Percentiles rank a stretch among this genome's conserved stretches.
Evolutionary conservation across 2,113 vertebrate genomes (phyloP).

Genomic region (Neodon shergylaensis): DNA sequence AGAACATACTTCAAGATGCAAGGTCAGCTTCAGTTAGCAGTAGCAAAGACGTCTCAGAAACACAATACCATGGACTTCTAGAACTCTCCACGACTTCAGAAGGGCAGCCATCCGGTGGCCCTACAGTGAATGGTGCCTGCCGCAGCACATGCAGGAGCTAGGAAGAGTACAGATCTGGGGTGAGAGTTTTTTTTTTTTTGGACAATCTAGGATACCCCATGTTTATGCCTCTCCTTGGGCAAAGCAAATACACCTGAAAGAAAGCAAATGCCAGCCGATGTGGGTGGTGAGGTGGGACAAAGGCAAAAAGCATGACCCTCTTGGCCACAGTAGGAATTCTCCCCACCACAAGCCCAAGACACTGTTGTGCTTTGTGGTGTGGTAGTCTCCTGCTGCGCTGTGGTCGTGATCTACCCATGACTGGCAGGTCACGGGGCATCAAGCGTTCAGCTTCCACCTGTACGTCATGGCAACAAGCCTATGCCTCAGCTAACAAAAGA

Average conservation of each 20-base stretch:
- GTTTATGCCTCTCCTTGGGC: not conserved
- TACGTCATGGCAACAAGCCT: not conserved
- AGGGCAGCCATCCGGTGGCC: not conserved
- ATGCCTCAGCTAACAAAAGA: not conserved
- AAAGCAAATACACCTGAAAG: not conserved
- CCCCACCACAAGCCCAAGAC: not conserved
- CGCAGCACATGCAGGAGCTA: not conserved
- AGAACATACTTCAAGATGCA: not conserved
- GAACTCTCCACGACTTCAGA: not conserved
- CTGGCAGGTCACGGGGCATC: not conserved
- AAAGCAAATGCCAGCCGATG: rapidly evolving
- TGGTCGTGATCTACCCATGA: not conserved
- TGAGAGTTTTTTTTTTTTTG: rapidly evolving
- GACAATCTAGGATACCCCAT: rapidly evolving
- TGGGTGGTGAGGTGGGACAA: not conserved
- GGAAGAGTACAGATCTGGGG: not conserved
- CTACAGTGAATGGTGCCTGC: rapidly evolving
- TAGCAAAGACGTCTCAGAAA: not conserved
- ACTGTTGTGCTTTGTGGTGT: not conserved
- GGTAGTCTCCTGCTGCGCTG: not conserved
- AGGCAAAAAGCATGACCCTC: rapidly evolving
- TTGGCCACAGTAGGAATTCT: not conserved
- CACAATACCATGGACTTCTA: not conserved
- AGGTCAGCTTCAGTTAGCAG: no score
- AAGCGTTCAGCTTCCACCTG: no score